These are phyloP conservation scores for Ditylenchus weischeri DNA, from an alignment of 2,888 invertebrate genomes.

Conservation along the genomic window DNA sequence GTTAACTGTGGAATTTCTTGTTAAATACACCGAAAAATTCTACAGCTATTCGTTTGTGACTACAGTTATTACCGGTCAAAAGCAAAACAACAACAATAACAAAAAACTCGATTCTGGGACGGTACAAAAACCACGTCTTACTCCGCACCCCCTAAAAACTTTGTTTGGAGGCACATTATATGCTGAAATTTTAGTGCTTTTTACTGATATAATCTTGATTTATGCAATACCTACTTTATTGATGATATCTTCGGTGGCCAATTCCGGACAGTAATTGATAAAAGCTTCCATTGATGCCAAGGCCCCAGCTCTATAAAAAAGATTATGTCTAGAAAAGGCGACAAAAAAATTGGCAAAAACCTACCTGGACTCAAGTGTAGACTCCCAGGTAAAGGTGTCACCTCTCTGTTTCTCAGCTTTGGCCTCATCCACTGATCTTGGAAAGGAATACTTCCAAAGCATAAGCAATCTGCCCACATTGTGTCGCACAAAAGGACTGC, in stretches of 20 bases:
- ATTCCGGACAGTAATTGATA: slow-evolving; percentile 80
- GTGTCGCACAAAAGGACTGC: slow-evolving; percentile 85
- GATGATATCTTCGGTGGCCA: slow-evolving; percentile 82
- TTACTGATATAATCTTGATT: no score
- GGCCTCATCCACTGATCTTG: slow-evolving; percentile 88
- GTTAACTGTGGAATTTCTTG: no score
- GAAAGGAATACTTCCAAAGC: slow-evolving; percentile 95
- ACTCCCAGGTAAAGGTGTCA: slow-evolving; percentile 92
- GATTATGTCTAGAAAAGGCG: no score
- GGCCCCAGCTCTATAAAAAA: slow-evolving; percentile 63
- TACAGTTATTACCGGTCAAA: no score
- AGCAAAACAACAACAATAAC: no score
- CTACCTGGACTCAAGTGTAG: slow-evolving; percentile 83
- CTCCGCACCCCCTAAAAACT: no score
- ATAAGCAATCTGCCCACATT: slow-evolving; percentile 86
- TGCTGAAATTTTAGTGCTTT: no score
- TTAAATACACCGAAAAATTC: no score
- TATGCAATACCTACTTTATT: slow-evolving; percentile 64
- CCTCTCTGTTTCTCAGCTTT: slow-evolving; percentile 90
- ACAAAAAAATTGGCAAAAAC: not conserved
- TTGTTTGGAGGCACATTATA: no score
- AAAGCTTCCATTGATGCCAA: slow-evolving; percentile 88
- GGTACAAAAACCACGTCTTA: no score
- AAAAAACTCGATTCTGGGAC: no score
- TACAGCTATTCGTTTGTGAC: no score